Evolutionary conservation across 2,113 vertebrate species (phyloP).

Genomic region (Rattus norvegicus): GRCr8 NC_086019.1:153715001-153715500

Average conservation of each 20-base stretch:
- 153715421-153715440: not conserved
- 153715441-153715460: not conserved
- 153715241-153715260: not conserved
- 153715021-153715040: not conserved
- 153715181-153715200: not conserved
- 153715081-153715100: not conserved
- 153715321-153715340: conserved; percentile 12
- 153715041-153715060: not conserved
- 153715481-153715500: not conserved
- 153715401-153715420: not conserved
- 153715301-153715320: not conserved
- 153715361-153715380: not conserved
- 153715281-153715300: not conserved
- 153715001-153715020: not conserved
- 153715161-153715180: not conserved
- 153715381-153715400: not conserved
- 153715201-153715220: not conserved
- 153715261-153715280: not conserved
- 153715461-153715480: not conserved
- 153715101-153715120: not conserved
- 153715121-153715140: not conserved
- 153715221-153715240: conserved; percentile 52
- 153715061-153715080: not conserved
- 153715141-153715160: not conserved
- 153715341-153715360: not conserved